Evolutionary conservation across 2,888 invertebrate species (phyloP), one percentile per base, ranked within the genome.

Genomic region (Caenorhabditis sp.): DNA sequence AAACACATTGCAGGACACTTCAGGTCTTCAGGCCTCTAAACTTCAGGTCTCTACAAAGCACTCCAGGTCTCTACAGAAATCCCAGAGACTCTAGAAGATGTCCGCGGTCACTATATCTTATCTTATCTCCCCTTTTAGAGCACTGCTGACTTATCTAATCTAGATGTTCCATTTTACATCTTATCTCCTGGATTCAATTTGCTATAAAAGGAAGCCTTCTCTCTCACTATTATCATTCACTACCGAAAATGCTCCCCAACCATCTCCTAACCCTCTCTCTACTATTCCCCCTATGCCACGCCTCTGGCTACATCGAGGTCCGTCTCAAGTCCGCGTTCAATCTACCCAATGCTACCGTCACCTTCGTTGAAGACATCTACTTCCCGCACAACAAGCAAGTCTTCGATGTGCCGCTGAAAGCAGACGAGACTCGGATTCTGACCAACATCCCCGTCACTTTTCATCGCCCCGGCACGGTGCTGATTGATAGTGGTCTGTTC

Each of bases 301-400:
- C 26, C 12, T 24, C 24, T 14, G 70, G 70, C 16, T 56, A 70
- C 47, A 22, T 70, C 2, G 59, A 70, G n/a, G 3, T 70, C 47
- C 56, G 24, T 24, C 19, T 70, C 6, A 70, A 70, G 22, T 38
- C 41, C 22, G 44, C 70, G 1, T 70, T 70, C 26, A 38, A 38
- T 12, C 22, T 31, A 8, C 58, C 58, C 12, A 70, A 70, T 22
- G 59, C 41, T 1, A 47, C 70, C 47, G 26, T 70, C 14, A 56
- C 56, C 56, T n/a, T 70, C 16, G n/a, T 28, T 0, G 70, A 70
- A 1, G 59, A 26, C 8, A 58, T 70, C 19, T 70, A 59, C 6
- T 70, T 59, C 31, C 70, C 70, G 2, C 26, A n/a, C 8, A 56
- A 69, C 56, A 69, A 69, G 19, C 19, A 16, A 7, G 35, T 35